phyloP scores from a whole-genome alignment of 2,888 invertebrate genomes.

The Leptinotarsa juncta region DNA sequence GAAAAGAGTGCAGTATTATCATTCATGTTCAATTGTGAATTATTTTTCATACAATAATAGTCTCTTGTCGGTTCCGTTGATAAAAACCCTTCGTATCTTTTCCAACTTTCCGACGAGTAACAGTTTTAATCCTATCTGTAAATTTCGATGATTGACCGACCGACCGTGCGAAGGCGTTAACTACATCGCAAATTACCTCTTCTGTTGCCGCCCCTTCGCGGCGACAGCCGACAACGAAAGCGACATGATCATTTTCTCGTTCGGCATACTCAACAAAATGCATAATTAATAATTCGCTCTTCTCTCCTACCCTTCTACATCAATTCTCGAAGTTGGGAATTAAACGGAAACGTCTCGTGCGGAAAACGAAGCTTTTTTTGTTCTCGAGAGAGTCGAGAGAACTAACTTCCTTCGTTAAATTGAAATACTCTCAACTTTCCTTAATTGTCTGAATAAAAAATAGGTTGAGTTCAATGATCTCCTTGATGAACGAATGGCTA shows the following conservation, averaged over 20 bases:
- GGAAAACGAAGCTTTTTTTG: constrained; percentile 12
- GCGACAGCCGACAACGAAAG: constrained; percentile 8
- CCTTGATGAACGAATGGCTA: background rate
- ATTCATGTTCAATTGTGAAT: too few relatives aligned
- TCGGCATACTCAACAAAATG: constrained; percentile 1
- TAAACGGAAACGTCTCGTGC: constrained; percentile 6
- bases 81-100: background rate
- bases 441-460: background rate
- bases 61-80: background rate
- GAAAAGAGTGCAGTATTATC: too few relatives aligned
- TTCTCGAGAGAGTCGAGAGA: background rate
- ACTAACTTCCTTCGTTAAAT: background rate
- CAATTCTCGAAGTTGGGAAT: background rate
- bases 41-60: too few relatives aligned
- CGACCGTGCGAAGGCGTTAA: background rate
- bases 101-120: too few relatives aligned
- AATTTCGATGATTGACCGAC: background rate
- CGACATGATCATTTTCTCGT: constrained; percentile 16
- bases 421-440: background rate
- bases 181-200: constrained; percentile 1
- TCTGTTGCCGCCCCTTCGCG: background rate
- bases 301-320: background rate
- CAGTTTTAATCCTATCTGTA: background rate
- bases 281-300: constrained; percentile 7
- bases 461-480: background rate